Percentiles rank a stretch among this genome's conserved stretches.
phyloP scores from a whole-genome alignment of 2,888 invertebrate species.

The Autographa gamma region DNA sequence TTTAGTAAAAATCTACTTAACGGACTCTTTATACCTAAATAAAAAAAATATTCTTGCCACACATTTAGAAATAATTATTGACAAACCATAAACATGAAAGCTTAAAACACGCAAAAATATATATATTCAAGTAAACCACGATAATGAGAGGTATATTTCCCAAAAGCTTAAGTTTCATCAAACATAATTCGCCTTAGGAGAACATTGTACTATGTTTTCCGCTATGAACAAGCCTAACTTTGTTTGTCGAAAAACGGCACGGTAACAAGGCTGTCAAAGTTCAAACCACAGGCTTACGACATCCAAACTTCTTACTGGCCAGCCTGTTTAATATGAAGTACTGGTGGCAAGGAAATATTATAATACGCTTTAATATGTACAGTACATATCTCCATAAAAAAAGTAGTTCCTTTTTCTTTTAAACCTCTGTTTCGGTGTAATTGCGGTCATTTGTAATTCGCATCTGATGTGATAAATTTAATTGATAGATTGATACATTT shows the following conservation, averaged over 20 bases:
- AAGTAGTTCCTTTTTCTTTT: too few relatives aligned
- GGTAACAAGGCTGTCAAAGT: conserved; percentile 40
- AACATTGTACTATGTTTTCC: conserved; percentile 37
- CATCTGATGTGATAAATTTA: too few relatives aligned
- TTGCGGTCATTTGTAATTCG: too few relatives aligned
- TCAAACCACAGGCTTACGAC: conserved; percentile 48
- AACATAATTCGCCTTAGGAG: conserved; percentile 49
- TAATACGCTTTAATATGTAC: too few relatives aligned
- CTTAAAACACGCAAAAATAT: conserved; percentile 8
- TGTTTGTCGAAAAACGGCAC: conserved; percentile 48
- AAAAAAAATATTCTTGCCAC: too few relatives aligned
- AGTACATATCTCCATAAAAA: too few relatives aligned
- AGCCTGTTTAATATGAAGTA: conserved; percentile 21
- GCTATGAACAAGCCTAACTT: conserved; percentile 48
- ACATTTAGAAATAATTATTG: too few relatives aligned
- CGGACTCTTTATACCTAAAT: too few relatives aligned
- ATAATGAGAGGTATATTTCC: conserved; percentile 41
- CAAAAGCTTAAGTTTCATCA: conserved; percentile 24
- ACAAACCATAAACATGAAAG: conserved; percentile 17
- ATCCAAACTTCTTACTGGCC: conserved; percentile 23
- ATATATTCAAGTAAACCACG: not conserved
- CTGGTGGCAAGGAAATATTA: not conserved
- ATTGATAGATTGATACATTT: too few relatives aligned
- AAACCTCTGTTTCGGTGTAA: too few relatives aligned
- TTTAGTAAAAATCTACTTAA: too few relatives aligned